phyloP scores from a whole-genome alignment of 2,888 invertebrate species.

The Lithophane socia region DNA sequence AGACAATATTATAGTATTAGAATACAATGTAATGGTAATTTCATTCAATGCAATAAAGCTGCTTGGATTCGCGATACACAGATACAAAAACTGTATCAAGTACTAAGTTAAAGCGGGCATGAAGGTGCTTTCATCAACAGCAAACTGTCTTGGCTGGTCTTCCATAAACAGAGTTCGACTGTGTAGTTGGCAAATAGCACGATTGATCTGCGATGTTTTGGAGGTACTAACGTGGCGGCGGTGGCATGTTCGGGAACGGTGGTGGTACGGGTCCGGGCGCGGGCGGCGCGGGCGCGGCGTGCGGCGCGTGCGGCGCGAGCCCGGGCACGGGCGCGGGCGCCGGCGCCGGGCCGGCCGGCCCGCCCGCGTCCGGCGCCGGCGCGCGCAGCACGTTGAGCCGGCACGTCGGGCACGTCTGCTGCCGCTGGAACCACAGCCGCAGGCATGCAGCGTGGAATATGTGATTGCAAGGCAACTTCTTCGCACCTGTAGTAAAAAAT shows the following conservation, averaged over 20 bases:
- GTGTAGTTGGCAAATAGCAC: neutral
- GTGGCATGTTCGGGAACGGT: conserved; percentile 83
- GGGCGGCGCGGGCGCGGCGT: conserved; percentile 67
- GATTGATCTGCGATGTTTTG: neutral
- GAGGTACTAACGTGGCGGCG: conserved; percentile 80
- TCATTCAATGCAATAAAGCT: neutral
- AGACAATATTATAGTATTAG: neutral
- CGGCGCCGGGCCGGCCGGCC: conserved; percentile 59
- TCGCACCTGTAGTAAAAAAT: conserved; percentile 91
- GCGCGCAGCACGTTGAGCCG: conserved; percentile 95
- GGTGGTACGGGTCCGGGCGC: conserved; percentile 75
- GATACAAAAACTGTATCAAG: neutral
- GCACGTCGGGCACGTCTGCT: conserved; percentile 99
- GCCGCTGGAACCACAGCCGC: conserved; percentile 99
- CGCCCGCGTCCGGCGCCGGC: conserved; percentile 79
- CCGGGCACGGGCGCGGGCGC: conserved; percentile 59
- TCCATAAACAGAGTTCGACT: neutral
- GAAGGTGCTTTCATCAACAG: neutral
- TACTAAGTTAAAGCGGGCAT: neutral
- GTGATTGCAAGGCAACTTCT: conserved; percentile 99
- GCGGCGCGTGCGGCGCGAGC: conserved; percentile 65
- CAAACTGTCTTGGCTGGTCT: neutral
- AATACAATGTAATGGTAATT: neutral
- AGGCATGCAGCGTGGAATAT: conserved; percentile 99
- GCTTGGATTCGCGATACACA: neutral